Evolutionary conservation across 2,797 vertebrate genomes (phyloP), one percentile per base, ranked within the genome.

Genomic region (Arrhamphus sclerolepis): DNA sequence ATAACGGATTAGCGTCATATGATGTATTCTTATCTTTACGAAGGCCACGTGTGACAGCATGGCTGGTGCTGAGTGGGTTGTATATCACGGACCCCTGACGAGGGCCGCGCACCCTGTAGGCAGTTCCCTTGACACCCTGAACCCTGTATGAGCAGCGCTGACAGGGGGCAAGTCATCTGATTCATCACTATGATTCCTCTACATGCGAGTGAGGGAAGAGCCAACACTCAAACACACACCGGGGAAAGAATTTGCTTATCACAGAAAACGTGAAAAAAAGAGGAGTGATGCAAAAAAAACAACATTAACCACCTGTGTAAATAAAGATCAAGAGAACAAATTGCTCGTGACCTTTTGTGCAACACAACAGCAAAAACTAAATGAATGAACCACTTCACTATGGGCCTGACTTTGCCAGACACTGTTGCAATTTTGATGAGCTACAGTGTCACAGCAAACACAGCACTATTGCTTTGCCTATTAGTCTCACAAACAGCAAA

Each of bases 101-200:
- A 44, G 63, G 77, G 68, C 43, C 67, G 58, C 34, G 28, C 65
- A 66, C 79, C 72, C 67, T 21, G 72, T 59, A 46, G 68, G 60
- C 79, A 75, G 83, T 72, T 83, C 62, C 84, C 83, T 86, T 89
- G 88, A 87, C 83, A 83, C 76, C 54, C 5, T n/a, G 44, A 54
- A 72, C 50, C 75, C 81, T 46, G 1, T 44, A 70, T 57, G 65
- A 83, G 76, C 60, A 43, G 28, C 51, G 18, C 29, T 72, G 84
- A 85, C 86, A 85, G 78, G 41, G 14, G 48, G 74, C 46, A 60
- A 87, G 80, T 79, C 62, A 62, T 74, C 68, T 39, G 80, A 68
- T 72, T 69, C 69, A 73, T 75, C 49, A 18, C 44, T 6, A 17
- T 2, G 56, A 48, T 63, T 46, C 46, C 46, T 59, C 40, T 24